These are phyloP conservation scores for Patiria pectinifera DNA, from an alignment of 53 echinoderm and acorn worm species.

Conservation along the genomic window DNA sequence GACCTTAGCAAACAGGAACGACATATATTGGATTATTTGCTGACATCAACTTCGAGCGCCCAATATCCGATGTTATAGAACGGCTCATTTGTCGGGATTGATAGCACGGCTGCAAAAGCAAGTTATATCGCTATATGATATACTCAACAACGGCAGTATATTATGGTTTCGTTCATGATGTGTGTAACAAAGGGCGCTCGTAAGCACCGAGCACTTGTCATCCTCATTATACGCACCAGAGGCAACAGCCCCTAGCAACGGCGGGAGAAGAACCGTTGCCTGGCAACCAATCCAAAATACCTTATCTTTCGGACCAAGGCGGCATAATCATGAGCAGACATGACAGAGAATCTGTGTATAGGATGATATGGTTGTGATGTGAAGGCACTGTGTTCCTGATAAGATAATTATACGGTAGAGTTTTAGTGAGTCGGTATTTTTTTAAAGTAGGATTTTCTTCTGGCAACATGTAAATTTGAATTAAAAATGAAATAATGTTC, in stretches of 20 bases:
- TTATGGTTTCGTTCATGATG: not conserved
- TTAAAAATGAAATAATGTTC: too few species aligned
- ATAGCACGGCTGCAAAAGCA: not conserved
- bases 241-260: constrained; percentile 18
- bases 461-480: too few species aligned
- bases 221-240: not conserved
- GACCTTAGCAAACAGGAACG: not conserved
- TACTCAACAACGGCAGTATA: not conserved
- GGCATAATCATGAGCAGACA: constrained; percentile 7
- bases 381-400: too few species aligned
- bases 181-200: not conserved
- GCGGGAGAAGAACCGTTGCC: constrained; percentile 30
- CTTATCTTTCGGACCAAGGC: not conserved
- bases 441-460: too few species aligned
- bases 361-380: not conserved
- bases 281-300: constrained; percentile 24
- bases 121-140: not conserved
- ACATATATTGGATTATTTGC: not conserved
- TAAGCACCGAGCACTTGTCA: not conserved
- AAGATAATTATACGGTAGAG: not conserved
- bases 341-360: not conserved
- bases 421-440: too few species aligned
- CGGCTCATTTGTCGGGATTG: not conserved
- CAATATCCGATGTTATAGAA: not conserved
- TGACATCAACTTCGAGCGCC: not conserved